phyloP scores from a whole-genome alignment of 2,113 vertebrate genomes.

The Diadophis punctatus region DNA sequence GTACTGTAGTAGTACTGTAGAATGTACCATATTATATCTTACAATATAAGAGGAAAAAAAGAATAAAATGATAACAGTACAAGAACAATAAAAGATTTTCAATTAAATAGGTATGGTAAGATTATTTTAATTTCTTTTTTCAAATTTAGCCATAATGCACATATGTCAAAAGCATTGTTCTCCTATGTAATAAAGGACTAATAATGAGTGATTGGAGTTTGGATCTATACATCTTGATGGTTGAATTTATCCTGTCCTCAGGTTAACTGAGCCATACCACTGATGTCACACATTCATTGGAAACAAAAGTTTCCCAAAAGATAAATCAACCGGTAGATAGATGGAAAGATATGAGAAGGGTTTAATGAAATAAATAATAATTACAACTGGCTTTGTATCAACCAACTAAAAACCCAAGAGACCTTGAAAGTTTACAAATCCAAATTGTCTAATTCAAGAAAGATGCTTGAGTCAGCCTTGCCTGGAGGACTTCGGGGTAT shows the following conservation, averaged over 20 bases:
- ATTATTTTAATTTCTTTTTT: neutral
- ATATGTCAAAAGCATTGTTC: neutral
- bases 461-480: neutral
- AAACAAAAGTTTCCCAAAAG: neutral
- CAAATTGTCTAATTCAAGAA: neutral
- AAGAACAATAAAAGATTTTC: neutral
- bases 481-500: neutral
- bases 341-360: neutral
- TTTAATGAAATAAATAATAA: neutral
- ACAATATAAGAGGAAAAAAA: neutral
- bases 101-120: neutral
- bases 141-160: neutral
- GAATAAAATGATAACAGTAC: neutral
- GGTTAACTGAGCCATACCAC: neutral
- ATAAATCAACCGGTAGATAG: neutral
- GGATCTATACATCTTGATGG: neutral
- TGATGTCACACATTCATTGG: neutral
- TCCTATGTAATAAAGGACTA: neutral
- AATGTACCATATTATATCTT: neutral
- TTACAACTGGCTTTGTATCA: neutral
- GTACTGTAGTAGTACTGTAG: neutral
- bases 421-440: accelerated
- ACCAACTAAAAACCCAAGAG: accelerated
- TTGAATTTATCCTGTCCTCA: neutral
- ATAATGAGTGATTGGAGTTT: neutral